A percentile compares a stretch with the other conserved stretches of the same genome.
Evolutionary conservation across 2,113 vertebrate genomes (phyloP).

Genomic region (Xenus cinereus): DNA sequence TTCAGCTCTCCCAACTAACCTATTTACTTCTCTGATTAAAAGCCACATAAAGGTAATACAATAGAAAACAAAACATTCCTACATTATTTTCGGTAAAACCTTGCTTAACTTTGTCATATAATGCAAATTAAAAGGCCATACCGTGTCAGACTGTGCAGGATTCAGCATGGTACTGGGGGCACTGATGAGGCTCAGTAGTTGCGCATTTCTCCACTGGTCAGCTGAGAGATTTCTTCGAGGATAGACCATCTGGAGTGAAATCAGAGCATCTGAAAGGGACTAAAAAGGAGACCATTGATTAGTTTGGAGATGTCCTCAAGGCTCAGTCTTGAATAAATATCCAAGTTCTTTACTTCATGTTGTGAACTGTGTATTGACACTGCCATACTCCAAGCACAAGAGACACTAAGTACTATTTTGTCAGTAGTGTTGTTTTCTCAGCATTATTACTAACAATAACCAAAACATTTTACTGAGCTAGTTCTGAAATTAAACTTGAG

Average conservation of each 20-base stretch:
- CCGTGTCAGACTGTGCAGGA: conserved; percentile 96
- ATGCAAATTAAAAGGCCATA: conserved; percentile 43
- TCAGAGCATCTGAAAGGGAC: conserved; percentile 94
- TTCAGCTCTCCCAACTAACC: neutral
- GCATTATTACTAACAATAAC: neutral
- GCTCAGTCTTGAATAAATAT: neutral
- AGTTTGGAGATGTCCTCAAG: neutral
- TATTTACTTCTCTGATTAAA: neutral
- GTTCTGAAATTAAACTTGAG: neutral
- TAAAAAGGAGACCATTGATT: conserved; percentile 47
- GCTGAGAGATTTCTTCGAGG: conserved; percentile 96
- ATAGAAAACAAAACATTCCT: neutral
- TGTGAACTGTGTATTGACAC: neutral
- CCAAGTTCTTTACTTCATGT: neutral
- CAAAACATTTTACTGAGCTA: neutral
- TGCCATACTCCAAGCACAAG: neutral
- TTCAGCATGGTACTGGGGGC: conserved; percentile 99
- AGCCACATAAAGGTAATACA: neutral
- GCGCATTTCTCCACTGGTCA: conserved; percentile 98
- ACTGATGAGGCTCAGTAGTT: conserved; percentile 95
- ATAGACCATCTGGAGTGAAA: conserved; percentile 98
- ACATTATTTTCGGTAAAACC: neutral
- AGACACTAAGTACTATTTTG: neutral
- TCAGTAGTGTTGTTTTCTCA: neutral
- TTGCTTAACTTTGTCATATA: neutral